These are phyloP conservation scores for Ictalurus punctatus DNA, from an alignment of 2,113 vertebrate genomes.

Conservation along the genomic window DNA sequence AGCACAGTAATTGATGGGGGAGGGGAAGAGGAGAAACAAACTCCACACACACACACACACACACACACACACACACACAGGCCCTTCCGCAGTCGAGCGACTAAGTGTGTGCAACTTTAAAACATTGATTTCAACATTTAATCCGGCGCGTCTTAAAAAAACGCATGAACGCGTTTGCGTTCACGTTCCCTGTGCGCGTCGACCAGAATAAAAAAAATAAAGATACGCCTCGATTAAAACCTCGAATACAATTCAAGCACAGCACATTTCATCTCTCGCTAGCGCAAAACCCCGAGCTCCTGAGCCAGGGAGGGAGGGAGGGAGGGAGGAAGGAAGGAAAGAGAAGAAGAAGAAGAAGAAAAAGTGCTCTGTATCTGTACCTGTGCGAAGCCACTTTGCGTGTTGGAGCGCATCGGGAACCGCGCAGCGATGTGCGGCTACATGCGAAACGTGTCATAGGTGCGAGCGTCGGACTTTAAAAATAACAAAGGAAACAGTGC, in stretches of 20 bases:
- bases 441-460: conserved; percentile 64
- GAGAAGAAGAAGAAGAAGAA: conserved; percentile 1
- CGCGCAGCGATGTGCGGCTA: conserved; percentile 57
- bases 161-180: not conserved
- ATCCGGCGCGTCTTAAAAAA: conserved; percentile 23
- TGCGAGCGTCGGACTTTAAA: conserved; percentile 70
- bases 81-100: conserved; percentile 72
- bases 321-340: conserved; percentile 21
- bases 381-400: conserved; percentile 67
- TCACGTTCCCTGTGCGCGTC: not conserved
- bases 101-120: conserved; percentile 77
- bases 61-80: conserved; percentile 43
- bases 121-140: conserved; percentile 65
- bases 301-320: conserved; percentile 24
- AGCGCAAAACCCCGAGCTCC: conserved; percentile 66
- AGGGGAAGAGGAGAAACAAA: conserved; percentile 74
- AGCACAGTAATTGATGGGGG: conserved; percentile 71
- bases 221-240: conserved; percentile 54
- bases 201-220: not conserved
- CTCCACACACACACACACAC: conserved; percentile 61
- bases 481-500: conserved; percentile 78
- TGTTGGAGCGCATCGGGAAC: conserved; percentile 65
- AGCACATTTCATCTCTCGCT: conserved; percentile 63
- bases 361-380: conserved; percentile 74
- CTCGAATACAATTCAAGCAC: conserved; percentile 55